Conservation (phyloP, 2,888 invertebrate species). For the Acholoe squamosa region DNA sequence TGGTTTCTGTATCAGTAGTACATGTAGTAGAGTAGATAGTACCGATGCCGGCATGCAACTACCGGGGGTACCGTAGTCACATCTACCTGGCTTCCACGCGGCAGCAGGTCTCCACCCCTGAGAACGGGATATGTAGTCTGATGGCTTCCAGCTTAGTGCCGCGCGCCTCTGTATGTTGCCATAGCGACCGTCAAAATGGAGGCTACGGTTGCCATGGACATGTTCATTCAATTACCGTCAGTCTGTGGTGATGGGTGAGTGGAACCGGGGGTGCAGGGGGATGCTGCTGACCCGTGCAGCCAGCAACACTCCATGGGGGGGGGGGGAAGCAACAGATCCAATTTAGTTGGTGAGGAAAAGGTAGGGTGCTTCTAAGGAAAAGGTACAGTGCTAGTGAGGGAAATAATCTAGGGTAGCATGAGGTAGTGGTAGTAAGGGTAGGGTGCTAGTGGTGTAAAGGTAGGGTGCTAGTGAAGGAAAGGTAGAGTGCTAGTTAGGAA, state of each 20-base stretch:
- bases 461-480: not conserved
- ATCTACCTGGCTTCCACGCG: not conserved
- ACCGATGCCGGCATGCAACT: not conserved
- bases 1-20: too few relatives aligned
- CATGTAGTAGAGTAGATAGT: not conserved
- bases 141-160: constrained; percentile 49
- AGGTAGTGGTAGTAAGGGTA: too few relatives aligned
- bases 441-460: not conserved
- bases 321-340: constrained; percentile 37
- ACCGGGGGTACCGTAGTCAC: not conserved
- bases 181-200: constrained; percentile 55
- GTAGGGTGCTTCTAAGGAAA: not conserved
- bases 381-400: not conserved
- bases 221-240: constrained; percentile 56
- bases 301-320: not conserved
- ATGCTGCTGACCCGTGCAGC: not conserved
- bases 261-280: not conserved
- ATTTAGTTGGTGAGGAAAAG: not conserved
- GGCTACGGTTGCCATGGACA: constrained; percentile 50
- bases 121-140: not conserved
- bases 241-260: constrained; percentile 43
- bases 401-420: not conserved
- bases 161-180: constrained; percentile 42
- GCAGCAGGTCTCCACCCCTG: not conserved
- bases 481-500: not conserved